Evolutionary conservation across 2,888 invertebrate genomes (phyloP).

Genomic region (Eustalomyia histrio): DNA sequence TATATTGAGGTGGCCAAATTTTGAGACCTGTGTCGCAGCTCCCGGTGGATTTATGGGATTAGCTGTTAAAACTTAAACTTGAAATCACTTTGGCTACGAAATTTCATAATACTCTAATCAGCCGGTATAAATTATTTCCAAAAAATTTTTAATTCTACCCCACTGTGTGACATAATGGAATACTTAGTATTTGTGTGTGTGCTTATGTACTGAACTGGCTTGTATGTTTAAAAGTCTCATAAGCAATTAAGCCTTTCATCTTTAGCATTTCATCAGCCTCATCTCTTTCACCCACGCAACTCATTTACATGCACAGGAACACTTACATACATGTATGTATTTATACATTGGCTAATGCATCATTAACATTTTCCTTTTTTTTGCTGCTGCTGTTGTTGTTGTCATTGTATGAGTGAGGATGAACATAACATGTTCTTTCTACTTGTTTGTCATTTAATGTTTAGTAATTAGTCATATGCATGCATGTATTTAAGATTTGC

Average conservation of each 20-base stretch:
- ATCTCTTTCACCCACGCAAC: neutral
- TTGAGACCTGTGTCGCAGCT: too few species aligned
- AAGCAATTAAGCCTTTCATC: slow-evolving; percentile 65
- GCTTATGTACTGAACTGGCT: neutral
- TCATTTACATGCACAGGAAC: slow-evolving; percentile 19
- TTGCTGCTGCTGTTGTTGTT: slow-evolving; percentile 9
- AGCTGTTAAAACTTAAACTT: too few species aligned
- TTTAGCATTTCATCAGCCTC: slow-evolving; percentile 53
- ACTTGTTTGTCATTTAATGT: slow-evolving; percentile 63
- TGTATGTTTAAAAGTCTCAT: slow-evolving; percentile 36
- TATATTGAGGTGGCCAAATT: too few species aligned
- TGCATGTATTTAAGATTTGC: slow-evolving; percentile 39
- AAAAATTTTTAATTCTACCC: too few species aligned
- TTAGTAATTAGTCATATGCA: slow-evolving; percentile 64
- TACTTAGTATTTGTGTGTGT: slow-evolving; percentile 8
- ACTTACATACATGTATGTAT: slow-evolving; percentile 6
- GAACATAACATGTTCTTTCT: neutral
- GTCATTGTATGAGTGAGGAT: slow-evolving; percentile 1
- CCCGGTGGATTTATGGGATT: too few species aligned
- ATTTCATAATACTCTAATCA: too few species aligned
- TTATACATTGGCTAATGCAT: slow-evolving; percentile 54
- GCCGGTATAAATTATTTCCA: too few species aligned
- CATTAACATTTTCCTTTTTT: slow-evolving; percentile 52
- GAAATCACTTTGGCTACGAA: too few species aligned
- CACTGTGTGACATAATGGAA: too few species aligned